phyloP scores from a whole-genome alignment of 92 coral and sea anemone genomes.

The Porites cylindrica region DNA sequence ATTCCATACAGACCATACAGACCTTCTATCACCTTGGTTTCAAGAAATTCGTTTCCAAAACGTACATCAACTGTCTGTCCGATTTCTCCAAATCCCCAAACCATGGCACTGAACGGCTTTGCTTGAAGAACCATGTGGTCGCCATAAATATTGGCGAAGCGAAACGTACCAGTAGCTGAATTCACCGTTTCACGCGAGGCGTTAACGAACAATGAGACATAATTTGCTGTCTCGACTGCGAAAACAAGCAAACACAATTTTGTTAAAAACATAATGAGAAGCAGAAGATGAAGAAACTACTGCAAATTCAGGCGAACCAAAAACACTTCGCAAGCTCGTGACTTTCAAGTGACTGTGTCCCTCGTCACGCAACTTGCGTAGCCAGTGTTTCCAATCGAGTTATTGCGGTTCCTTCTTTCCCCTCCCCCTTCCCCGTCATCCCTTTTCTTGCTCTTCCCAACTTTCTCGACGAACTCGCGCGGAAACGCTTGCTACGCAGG shows the following conservation, averaged over 20 bases:
- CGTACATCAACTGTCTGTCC: conserved; percentile 78
- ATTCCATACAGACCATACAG: neutral
- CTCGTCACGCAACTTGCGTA: too few relatives aligned
- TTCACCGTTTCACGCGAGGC: neutral
- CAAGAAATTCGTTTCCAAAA: conserved; percentile 54
- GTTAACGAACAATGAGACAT: neutral
- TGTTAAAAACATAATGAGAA: neutral
- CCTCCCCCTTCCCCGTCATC: too few relatives aligned
- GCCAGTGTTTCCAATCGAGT: too few relatives aligned
- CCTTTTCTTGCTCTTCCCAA: too few relatives aligned
- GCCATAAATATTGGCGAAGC: conserved; percentile 94
- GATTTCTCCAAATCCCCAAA: conserved; percentile 97
- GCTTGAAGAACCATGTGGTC: conserved; percentile 96
- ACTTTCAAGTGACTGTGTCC: neutral
- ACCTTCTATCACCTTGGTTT: conserved; percentile 65
- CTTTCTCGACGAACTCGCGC: too few relatives aligned
- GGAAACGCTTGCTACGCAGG: too few relatives aligned
- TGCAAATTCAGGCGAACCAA: neutral
- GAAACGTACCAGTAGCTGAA: conserved; percentile 48
- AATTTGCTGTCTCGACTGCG: neutral
- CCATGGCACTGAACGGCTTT: conserved; percentile 80
- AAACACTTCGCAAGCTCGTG: neutral
- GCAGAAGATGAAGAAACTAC: neutral
- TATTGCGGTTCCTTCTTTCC: too few relatives aligned
- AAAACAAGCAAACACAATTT: conserved; percentile 12